phyloP scores from a whole-genome alignment of 2,113 vertebrate genomes.

The Grantiella picta region DNA sequence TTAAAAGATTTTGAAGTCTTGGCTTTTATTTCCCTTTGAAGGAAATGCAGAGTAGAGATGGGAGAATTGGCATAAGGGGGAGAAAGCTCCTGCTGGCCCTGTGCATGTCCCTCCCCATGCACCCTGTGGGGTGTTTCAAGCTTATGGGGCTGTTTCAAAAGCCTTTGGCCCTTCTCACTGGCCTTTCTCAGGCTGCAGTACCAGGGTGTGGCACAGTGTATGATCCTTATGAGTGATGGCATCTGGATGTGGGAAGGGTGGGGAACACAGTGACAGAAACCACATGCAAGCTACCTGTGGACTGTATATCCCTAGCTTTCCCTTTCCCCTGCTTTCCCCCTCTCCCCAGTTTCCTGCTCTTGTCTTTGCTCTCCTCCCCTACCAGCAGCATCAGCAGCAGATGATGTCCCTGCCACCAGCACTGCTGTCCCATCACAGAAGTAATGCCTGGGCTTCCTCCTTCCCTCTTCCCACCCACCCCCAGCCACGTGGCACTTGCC shows the following conservation, averaged over 20 bases:
- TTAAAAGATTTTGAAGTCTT: neutral
- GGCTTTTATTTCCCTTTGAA: neutral
- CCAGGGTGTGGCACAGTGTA: rapidly evolving
- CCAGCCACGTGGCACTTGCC: rapidly evolving
- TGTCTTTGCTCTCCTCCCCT: neutral
- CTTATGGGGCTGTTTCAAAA: neutral
- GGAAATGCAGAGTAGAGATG: neutral
- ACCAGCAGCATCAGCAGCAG: neutral
- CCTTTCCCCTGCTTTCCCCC: neutral
- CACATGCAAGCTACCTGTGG: neutral
- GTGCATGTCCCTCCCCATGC: rapidly evolving
- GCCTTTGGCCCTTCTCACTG: neutral
- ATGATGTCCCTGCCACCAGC: neutral
- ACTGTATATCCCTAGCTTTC: neutral
- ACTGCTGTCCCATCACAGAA: rapidly evolving
- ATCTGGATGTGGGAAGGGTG: rapidly evolving
- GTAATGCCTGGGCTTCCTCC: neutral
- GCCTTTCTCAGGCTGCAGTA: neutral
- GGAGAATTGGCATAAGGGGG: neutral
- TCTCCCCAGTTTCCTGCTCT: neutral
- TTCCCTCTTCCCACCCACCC: neutral
- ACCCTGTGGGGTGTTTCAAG: too few species aligned
- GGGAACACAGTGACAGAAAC: neutral
- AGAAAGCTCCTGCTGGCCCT: neutral
- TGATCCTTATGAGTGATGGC: neutral